A percentile compares a stretch with the other conserved stretches of the same genome.
Conservation (phyloP, 2,113 vertebrate species). For the Cephalophus harveyi region DNA sequence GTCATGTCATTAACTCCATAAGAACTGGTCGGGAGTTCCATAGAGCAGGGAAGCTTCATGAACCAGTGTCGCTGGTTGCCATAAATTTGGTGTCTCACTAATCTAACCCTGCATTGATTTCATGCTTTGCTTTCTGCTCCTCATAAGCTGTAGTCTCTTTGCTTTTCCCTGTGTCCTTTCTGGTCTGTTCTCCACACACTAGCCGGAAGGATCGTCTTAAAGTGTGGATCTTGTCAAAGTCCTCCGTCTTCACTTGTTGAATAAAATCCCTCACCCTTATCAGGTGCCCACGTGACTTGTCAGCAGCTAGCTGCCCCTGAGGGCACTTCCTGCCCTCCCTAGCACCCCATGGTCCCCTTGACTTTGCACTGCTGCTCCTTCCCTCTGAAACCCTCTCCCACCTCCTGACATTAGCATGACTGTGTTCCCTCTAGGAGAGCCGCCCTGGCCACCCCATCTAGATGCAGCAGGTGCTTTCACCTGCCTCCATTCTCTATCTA, state of each 20-base stretch:
- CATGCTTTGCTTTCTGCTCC: background rate
- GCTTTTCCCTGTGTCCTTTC: background rate
- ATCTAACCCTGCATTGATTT: background rate
- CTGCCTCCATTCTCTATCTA: background rate
- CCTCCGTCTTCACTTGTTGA: background rate
- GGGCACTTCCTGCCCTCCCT: accelerated
- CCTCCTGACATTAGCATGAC: accelerated
- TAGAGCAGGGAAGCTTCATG: accelerated
- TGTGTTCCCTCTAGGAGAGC: too few relatives aligned
- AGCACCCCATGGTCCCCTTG: accelerated
- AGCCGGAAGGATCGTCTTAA: background rate
- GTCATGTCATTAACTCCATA: background rate
- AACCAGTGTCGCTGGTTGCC: accelerated
- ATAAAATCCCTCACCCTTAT: background rate
- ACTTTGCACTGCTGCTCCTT: background rate
- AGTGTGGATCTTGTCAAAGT: background rate
- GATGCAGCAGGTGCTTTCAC: too few relatives aligned
- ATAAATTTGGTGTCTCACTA: background rate
- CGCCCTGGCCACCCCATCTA: background rate
- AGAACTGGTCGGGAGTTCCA: background rate
- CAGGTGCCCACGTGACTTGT: background rate
- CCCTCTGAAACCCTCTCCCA: background rate
- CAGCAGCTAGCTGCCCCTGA: accelerated
- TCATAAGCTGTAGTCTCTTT: background rate
- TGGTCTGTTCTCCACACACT: background rate